A percentile compares a stretch with the other conserved stretches of the same genome.
These are phyloP conservation scores for Sinocyclocheilus anophthalmus DNA, from an alignment of 2,113 vertebrate species.

Conservation along the genomic window DNA sequence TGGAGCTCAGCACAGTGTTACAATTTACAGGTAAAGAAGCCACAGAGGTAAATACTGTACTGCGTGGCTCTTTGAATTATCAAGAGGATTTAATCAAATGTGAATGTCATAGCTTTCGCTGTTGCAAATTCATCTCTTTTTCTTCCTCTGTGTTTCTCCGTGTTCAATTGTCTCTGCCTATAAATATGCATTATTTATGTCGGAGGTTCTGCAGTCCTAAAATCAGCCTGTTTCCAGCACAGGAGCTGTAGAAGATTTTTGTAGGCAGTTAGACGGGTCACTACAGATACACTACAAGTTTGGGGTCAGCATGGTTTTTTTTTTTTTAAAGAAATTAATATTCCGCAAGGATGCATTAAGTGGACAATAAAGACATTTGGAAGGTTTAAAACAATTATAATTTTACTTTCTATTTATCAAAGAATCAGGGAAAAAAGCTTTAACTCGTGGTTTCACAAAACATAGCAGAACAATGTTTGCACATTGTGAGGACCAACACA, in stretches of 20 bases:
- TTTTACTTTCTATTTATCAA: no score
- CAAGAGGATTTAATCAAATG: no score
- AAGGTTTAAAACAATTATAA: no score
- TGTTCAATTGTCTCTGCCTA: not conserved
- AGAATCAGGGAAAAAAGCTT: no score
- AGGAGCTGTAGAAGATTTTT: slow-evolving; percentile 5
- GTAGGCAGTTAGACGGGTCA: not conserved
- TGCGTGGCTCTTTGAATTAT: no score
- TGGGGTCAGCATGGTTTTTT: not conserved
- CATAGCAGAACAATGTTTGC: not conserved
- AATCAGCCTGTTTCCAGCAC: not conserved
- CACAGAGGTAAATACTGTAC: no score
- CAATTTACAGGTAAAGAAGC: no score
- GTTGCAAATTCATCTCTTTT: no score
- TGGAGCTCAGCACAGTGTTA: no score
- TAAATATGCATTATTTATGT: slow-evolving; percentile 61
- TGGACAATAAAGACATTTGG: no score
- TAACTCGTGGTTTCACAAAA: not conserved
- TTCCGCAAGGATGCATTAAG: not conserved
- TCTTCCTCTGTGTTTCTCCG: no score
- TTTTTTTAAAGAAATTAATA: not conserved
- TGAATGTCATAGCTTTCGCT: no score
- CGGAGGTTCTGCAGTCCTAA: slow-evolving; percentile 33
- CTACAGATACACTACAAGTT: not conserved
- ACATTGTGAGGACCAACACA: not conserved